phyloP scores from a whole-genome alignment of 2,888 invertebrate genomes.

The Eupeodes luniger region DNA sequence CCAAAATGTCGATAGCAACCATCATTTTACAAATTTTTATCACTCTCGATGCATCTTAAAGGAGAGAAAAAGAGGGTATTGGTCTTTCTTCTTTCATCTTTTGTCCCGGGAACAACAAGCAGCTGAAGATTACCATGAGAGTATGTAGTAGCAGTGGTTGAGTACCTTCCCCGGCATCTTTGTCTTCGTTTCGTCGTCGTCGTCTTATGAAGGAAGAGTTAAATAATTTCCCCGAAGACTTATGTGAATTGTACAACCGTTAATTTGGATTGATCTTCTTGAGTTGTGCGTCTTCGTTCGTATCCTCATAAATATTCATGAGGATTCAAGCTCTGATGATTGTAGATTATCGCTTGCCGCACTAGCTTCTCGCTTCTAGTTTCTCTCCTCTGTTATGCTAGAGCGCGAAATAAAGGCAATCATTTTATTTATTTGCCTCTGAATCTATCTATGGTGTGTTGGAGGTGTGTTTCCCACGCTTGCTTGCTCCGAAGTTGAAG shows the following conservation, averaged over 20 bases:
- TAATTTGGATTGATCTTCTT: slow-evolving; percentile 63
- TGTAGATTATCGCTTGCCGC: slow-evolving; percentile 47
- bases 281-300: slow-evolving; percentile 61
- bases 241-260: slow-evolving; percentile 26
- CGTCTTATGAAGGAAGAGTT: slow-evolving; percentile 17
- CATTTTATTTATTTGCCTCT: slow-evolving; percentile 46
- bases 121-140: slow-evolving; percentile 45
- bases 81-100: slow-evolving; percentile 35
- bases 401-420: slow-evolving; percentile 30
- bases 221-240: slow-evolving; percentile 53
- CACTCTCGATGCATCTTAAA: slow-evolving; percentile 36
- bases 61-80: slow-evolving; percentile 39
- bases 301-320: slow-evolving; percentile 67
- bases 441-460: slow-evolving; percentile 39
- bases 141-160: neutral
- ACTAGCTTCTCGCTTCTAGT: neutral
- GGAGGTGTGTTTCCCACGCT: slow-evolving; percentile 67
- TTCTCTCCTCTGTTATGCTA: slow-evolving; percentile 10
- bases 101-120: slow-evolving; percentile 4
- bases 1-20: slow-evolving; percentile 33
- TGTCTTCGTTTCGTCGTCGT: neutral
- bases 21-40: slow-evolving; percentile 66
- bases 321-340: neutral
- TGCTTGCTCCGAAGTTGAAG: slow-evolving; percentile 49
- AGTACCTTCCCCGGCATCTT: no score